These are phyloP conservation scores for Trichomycterus rosablanca DNA, from an alignment of 2,113 vertebrate species.

Conservation along the genomic window DNA sequence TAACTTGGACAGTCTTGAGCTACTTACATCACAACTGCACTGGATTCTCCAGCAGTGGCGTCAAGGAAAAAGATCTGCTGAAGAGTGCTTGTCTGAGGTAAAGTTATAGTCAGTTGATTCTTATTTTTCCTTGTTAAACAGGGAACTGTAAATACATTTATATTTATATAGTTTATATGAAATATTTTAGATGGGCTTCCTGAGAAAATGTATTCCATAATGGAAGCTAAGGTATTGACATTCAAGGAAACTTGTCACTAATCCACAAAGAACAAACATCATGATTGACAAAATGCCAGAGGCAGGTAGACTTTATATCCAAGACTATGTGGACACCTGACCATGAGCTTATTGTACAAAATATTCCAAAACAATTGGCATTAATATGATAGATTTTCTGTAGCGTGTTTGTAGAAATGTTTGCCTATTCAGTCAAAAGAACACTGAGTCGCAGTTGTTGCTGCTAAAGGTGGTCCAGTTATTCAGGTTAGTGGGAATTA, in stretches of 20 bases:
- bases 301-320: too few species aligned
- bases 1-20: constrained; percentile 59
- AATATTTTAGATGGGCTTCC: background rate
- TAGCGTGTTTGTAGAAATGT: too few species aligned
- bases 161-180: background rate
- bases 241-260: constrained; percentile 67
- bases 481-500: too few species aligned
- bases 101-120: background rate
- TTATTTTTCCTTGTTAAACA: background rate
- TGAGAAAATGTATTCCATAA: too few species aligned
- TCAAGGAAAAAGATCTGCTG: constrained; percentile 65
- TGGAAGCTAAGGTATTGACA: constrained; percentile 69
- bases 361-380: too few species aligned
- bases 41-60: constrained; percentile 88
- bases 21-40: constrained; percentile 83
- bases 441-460: too few species aligned
- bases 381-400: too few species aligned
- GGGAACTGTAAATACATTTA: background rate
- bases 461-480: too few species aligned
- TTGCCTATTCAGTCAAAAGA: too few species aligned
- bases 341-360: too few species aligned
- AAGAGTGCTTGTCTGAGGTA: constrained; percentile 74
- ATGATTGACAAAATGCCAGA: constrained; percentile 11
- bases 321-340: too few species aligned
- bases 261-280: constrained; percentile 58